These are phyloP conservation scores for Lepilemur septentrionalis DNA, from an alignment of 2,797 vertebrate genomes.

Conservation along the genomic window DNA sequence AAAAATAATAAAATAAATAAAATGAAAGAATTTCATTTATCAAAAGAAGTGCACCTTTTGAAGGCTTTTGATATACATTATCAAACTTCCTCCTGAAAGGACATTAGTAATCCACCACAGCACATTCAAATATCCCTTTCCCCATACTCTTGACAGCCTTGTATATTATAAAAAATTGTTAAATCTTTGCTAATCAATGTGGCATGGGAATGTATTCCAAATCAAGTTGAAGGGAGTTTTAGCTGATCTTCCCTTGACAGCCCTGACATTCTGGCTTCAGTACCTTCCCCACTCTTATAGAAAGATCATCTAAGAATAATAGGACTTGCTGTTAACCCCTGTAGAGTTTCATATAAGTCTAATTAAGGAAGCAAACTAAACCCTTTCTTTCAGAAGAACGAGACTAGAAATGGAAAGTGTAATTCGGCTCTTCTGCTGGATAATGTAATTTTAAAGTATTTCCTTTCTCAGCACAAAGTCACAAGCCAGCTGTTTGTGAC, in stretches of 20 bases:
- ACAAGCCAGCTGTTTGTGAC: conserved; percentile 46
- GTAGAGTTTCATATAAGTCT: conserved; percentile 17
- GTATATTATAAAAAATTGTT: neutral
- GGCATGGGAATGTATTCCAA: conserved; percentile 8
- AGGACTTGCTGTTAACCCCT: conserved; percentile 11
- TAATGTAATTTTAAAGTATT: conserved; percentile 65
- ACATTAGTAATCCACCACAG: neutral
- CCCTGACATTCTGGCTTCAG: neutral
- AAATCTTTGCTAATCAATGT: neutral
- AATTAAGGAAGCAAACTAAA: conserved; percentile 58
- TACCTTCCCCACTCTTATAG: neutral
- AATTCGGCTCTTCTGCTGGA: conserved; percentile 52
- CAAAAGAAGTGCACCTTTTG: neutral
- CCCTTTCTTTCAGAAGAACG: conserved; percentile 12
- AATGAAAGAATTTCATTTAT: too few relatives aligned
- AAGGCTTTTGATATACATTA: conserved; percentile 13
- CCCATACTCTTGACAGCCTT: neutral
- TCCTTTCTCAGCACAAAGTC: conserved; percentile 62
- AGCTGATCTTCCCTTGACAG: conserved; percentile 9
- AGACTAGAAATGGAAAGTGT: conserved; percentile 55
- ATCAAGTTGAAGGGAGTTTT: neutral
- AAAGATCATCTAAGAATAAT: conserved; percentile 40
- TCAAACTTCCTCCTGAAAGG: conserved; percentile 27
- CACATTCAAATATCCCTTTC: neutral
- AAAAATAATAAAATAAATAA: too few relatives aligned